Evolutionary conservation across 2,113 vertebrate genomes (phyloP), one percentile per base, ranked within the genome.

Genomic region (Pogona vitticeps): DNA sequence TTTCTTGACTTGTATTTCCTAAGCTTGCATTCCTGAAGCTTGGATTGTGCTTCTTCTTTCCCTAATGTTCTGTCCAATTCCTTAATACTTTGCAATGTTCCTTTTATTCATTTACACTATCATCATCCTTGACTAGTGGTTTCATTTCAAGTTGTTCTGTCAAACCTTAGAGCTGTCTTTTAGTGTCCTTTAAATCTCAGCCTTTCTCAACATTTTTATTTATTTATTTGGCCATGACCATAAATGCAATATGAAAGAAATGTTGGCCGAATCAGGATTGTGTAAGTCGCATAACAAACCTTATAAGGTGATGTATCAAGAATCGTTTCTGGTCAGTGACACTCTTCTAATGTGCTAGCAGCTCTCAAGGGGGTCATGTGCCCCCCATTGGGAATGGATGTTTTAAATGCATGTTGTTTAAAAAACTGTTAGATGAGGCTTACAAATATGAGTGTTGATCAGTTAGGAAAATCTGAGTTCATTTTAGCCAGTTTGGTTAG

Each of bases 101-200:
- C n/a, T 91, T 92, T 88, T 76, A 79, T 77, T n/a, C 61, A 38
- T 84, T 92, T 91, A 63, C 33, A n/a, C 70, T 80, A 33, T 42
- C 68, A 42, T 4, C n/a, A 36, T 1, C 17, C 72, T 79, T 42
- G 52, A 80, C 8, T 26, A 14, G 10, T 10, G 23, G 31, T 46
- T 80, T 75, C 63, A 73, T 75, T 46, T 81, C n/a, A 73, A n/a
- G 21, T 86, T 86, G 46, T 83, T 86, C 76, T 73, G 56, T 86
- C 58, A 86, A 36, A n/a, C 14, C 36, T 72, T 21, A 58, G 84
- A 20, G 17, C 28, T n/a, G 6, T 61, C 20, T 31, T 61, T 21
- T 31, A 58, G 71, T 21, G 46, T 52, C 46, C 46, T 52, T 52
- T 52, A 52, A 52, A 52, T 52, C 46, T 52, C 46, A 52, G 46